Evolutionary conservation across 1,140 invertebrate genomes (phyloP).

Genomic region (Brachionus asplanchnoidis): DNA sequence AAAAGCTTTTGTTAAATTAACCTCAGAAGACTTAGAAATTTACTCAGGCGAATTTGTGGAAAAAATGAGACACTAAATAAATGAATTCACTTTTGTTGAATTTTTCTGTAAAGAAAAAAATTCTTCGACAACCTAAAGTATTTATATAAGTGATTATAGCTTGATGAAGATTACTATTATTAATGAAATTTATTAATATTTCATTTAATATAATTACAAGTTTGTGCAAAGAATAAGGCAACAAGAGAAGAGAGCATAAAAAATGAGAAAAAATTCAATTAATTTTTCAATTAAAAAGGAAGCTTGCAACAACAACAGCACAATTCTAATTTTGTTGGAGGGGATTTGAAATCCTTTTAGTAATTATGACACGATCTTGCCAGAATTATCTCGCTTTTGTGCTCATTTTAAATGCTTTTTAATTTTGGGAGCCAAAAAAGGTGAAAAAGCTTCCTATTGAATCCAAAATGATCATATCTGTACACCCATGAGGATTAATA

Average conservation of each 20-base stretch:
- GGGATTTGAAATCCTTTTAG: neutral
- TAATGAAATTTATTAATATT: constrained; percentile 23
- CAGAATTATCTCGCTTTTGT: neutral
- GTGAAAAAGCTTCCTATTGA: neutral
- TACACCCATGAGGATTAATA: neutral
- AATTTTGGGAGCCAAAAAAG: neutral
- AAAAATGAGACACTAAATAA: neutral
- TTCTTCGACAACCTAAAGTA: neutral
- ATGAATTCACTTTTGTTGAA: neutral
- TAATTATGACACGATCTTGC: neutral
- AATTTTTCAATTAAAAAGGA: constrained; percentile 28
- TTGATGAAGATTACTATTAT: constrained; percentile 24
- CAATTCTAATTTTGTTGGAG: neutral
- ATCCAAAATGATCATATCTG: neutral
- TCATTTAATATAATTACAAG: constrained; percentile 22
- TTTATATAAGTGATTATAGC: neutral
- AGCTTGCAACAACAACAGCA: neutral
- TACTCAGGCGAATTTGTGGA: neutral
- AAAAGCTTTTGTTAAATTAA: too few relatives aligned
- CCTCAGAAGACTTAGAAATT: neutral
- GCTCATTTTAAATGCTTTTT: neutral
- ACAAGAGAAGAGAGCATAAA: neutral
- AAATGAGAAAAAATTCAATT: constrained; percentile 9
- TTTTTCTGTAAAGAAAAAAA: neutral
- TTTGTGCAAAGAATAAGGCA: neutral